Base-by-base conservation (phyloP, 2,888 invertebrate species). In the Platycheirus albimanus region DNA sequence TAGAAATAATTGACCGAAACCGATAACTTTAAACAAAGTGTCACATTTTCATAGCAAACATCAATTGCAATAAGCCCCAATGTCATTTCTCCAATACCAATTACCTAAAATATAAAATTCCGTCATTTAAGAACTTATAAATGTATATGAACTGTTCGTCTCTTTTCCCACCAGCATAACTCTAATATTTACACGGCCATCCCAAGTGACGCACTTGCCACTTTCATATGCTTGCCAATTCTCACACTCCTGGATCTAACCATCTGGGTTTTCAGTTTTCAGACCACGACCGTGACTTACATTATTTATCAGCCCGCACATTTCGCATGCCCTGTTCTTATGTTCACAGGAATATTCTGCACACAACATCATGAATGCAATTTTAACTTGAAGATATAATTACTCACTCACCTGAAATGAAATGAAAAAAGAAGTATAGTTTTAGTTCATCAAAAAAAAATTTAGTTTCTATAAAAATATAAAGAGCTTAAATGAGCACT, bases 391-490 rank as follows among this genome's bases (percentile, higher is more conserved):
- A 28, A 30, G 13, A 28, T 24, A 4, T 54, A 63, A 49, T 74
- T 49, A 33, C 24, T 70, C 67, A 79, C 79, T 79, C 51, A 80
- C 80, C 80, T 80, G 75, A 5, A 72, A 74, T 4, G 7, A 69
- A 19, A 74, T 28, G 33, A 15, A 36, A 36, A 49, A 51, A 6
- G 3, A 24, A 24, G 3, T 24, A 24, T n/a, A n/a, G n/a, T n/a
- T n/a, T 24, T 24, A 24, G 24, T 24, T n/a, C n/a, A n/a, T n/a
- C n/a, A n/a, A n/a, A n/a, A 24, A 24, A 24, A 24, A 24, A 24
- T 24, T 24, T 24, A 4, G 24, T n/a, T n/a, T n/a, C n/a, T n/a
- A n/a, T n/a, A n/a, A n/a, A n/a, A n/a, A n/a, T n/a, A n/a, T n/a
- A n/a, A n/a, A n/a, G n/a, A n/a, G n/a, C n/a, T n/a, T n/a, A n/a